A percentile compares a stretch with the other conserved stretches of the same genome.
Conservation (phyloP, 2,888 invertebrate genomes). For the Linnaemya vulpina region DNA sequence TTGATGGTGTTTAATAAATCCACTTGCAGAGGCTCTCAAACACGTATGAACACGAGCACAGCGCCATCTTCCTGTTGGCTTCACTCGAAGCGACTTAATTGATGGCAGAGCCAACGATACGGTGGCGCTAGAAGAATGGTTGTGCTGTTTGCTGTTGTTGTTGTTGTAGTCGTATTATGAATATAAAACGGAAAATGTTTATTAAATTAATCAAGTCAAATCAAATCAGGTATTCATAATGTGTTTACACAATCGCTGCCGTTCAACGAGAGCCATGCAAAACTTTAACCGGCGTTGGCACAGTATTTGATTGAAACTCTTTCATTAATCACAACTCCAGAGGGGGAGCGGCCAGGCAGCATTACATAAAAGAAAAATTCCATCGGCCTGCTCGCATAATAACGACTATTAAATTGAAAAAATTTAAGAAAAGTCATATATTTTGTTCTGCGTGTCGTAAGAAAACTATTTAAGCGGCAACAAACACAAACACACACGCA, state of each 20-base stretch:
- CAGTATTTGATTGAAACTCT: constrained; percentile 61
- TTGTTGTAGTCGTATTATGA: constrained; percentile 13
- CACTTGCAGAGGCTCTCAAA: constrained; percentile 9
- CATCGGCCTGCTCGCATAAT: constrained; percentile 7
- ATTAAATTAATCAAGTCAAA: constrained; percentile 72
- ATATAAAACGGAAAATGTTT: constrained; percentile 65
- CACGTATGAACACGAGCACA: constrained; percentile 9
- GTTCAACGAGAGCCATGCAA: background rate
- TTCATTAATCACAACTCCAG: constrained; percentile 57
- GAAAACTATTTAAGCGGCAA: constrained; percentile 46
- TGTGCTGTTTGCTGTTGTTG: background rate
- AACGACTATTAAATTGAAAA: constrained; percentile 29
- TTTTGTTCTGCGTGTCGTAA: constrained; percentile 39
- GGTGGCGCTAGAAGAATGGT: background rate
- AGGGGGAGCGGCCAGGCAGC: background rate
- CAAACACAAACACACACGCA: constrained; percentile 2
- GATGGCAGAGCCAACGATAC: background rate
- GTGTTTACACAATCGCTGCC: constrained; percentile 53
- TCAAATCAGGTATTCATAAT: constrained; percentile 70
- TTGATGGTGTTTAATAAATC: constrained; percentile 55
- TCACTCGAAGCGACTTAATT: constrained; percentile 25
- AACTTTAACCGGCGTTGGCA: background rate
- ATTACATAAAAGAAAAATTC: constrained; percentile 1
- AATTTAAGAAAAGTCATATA: constrained; percentile 54
- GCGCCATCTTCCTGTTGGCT: constrained; percentile 2